Evolutionary conservation across 2,888 invertebrate genomes (phyloP).

Genomic region (Yponomeuta cagnagella): DNA sequence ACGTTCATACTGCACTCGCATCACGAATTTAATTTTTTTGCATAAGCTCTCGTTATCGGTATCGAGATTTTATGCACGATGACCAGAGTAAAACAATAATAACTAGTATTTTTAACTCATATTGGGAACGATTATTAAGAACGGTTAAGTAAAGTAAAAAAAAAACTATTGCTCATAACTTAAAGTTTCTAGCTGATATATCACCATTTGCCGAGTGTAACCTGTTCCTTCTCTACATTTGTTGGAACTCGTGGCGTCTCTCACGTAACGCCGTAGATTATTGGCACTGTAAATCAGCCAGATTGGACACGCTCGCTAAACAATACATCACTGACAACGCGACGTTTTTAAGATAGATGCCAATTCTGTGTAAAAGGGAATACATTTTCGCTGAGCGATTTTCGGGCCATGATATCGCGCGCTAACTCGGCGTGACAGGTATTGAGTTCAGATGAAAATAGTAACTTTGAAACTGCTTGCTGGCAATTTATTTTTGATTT

Average conservation of each 20-base stretch:
- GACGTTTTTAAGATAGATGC: slow-evolving; percentile 24
- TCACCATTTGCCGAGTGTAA: no score
- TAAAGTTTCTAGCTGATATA: no score
- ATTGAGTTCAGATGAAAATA: not conserved
- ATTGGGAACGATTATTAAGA: no score
- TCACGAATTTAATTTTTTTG: no score
- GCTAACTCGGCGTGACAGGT: not conserved
- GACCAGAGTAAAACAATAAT: no score
- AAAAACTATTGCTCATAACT: no score
- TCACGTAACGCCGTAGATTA: slow-evolving; percentile 53
- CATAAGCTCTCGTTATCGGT: no score
- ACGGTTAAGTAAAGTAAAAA: no score
- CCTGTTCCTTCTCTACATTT: not conserved
- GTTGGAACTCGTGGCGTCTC: not conserved
- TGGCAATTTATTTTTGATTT: no score
- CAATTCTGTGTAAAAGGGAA: not conserved
- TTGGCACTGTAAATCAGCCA: slow-evolving; percentile 63
- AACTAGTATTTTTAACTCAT: no score
- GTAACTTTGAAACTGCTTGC: not conserved
- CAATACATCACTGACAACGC: slow-evolving; percentile 44
- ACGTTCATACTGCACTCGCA: no score
- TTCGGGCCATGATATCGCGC: not conserved
- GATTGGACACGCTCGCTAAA: slow-evolving; percentile 56
- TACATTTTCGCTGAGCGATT: not conserved
- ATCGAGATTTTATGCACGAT: no score